A percentile compares a stretch with the other conserved stretches of the same genome.
phyloP scores from a whole-genome alignment of 1,140 invertebrate species.

The Acromyrmex charruanus region DNA sequence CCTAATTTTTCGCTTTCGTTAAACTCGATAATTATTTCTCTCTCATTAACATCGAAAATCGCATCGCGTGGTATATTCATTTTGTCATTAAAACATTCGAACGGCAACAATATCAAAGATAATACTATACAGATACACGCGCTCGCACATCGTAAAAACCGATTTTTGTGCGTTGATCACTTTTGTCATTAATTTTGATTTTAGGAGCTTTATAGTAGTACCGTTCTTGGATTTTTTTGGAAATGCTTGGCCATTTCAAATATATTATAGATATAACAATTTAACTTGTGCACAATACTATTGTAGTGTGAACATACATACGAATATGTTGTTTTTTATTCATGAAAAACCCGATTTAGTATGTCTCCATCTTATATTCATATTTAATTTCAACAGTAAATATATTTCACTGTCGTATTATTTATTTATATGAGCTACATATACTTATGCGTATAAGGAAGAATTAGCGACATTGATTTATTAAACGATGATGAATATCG shows the following conservation, averaged over 20 bases:
- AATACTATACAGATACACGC: neutral
- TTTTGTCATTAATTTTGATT: slow-evolving; percentile 48
- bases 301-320: neutral
- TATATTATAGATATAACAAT: neutral
- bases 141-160: neutral
- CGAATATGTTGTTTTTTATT: neutral
- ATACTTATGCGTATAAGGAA: slow-evolving; percentile 8
- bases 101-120: neutral
- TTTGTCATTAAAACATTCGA: neutral
- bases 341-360: neutral
- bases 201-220: slow-evolving; percentile 33
- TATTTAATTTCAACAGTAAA: neutral
- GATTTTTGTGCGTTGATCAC: slow-evolving; percentile 4
- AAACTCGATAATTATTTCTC: slow-evolving; percentile 8
- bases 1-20: neutral
- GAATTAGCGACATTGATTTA: neutral
- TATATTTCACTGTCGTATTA: neutral
- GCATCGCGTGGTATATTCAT: neutral
- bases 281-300: neutral
- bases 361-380: neutral
- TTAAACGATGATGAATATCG: neutral
- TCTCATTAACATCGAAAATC: neutral
- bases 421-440: neutral
- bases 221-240: neutral
- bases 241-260: neutral